These are phyloP conservation scores for Calypte anna DNA, from an alignment of 2,113 vertebrate species.

Conservation along the genomic window DNA sequence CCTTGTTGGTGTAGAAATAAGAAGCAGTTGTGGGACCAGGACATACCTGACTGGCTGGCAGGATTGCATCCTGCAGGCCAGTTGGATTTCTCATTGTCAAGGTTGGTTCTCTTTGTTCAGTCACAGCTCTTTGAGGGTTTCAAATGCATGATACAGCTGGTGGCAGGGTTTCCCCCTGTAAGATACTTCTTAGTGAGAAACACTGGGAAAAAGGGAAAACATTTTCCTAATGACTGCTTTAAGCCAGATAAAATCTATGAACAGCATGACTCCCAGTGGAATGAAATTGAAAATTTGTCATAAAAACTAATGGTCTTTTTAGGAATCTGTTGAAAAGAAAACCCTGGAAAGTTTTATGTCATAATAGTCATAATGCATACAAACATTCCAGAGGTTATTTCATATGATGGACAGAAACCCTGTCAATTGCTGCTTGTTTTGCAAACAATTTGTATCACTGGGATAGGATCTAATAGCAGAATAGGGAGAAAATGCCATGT, in stretches of 20 bases:
- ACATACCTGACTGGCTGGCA: neutral
- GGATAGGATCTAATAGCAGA: neutral
- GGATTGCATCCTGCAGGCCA: neutral
- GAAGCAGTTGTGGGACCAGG: neutral
- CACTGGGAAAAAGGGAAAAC: neutral
- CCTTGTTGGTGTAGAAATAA: constrained; percentile 14
- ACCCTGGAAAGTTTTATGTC: neutral
- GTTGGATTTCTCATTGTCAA: neutral
- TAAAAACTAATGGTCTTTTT: neutral
- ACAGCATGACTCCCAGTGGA: neutral
- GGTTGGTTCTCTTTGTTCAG: neutral
- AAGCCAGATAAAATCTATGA: neutral
- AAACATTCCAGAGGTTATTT: neutral
- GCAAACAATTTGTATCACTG: neutral
- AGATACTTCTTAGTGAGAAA: neutral
- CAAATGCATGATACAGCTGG: neutral
- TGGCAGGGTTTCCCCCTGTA: neutral
- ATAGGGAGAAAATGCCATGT: neutral
- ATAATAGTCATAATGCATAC: neutral
- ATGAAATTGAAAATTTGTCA: neutral
- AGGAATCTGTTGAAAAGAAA: neutral
- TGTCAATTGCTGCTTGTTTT: neutral
- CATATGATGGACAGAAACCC: neutral
- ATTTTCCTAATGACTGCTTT: neutral
- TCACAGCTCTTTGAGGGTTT: neutral